A percentile compares a stretch with the other conserved stretches of the same genome.
Evolutionary conservation across 2,113 vertebrate genomes (phyloP).

Genomic region (Engystomops pustulosus): DNA sequence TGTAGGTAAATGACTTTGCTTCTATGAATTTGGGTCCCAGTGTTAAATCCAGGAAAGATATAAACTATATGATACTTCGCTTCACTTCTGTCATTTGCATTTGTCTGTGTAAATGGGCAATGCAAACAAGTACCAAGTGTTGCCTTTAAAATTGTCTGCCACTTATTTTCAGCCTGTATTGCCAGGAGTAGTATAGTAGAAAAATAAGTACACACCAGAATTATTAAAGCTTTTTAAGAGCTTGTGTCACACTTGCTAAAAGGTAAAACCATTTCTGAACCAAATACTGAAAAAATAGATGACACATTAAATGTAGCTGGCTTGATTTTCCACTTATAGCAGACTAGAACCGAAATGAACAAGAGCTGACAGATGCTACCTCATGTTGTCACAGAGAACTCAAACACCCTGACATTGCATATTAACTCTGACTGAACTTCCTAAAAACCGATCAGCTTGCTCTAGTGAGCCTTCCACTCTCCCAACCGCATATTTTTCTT

Average conservation of each 20-base stretch:
- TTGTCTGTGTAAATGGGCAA: too few species aligned
- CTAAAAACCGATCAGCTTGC: neutral
- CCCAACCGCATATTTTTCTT: neutral
- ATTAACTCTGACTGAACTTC: slow-evolving; percentile 55
- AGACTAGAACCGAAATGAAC: slow-evolving; percentile 59
- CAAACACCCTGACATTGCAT: slow-evolving; percentile 52
- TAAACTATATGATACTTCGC: too few species aligned
- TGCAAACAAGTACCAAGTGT: too few species aligned
- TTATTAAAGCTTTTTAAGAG: neutral
- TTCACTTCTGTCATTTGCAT: too few species aligned
- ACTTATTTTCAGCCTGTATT: too few species aligned
- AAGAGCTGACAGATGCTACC: slow-evolving; percentile 60
- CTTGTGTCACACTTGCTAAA: neutral
- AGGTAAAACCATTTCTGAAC: slow-evolving; percentile 17
- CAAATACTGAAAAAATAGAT: neutral
- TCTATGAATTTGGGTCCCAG: too few species aligned
- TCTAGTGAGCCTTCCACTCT: neutral
- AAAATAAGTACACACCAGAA: neutral
- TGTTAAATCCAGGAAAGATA: too few species aligned
- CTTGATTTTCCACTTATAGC: slow-evolving; percentile 30
- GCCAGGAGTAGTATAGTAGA: neutral
- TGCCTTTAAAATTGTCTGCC: too few species aligned
- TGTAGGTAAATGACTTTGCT: too few species aligned
- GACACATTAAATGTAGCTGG: neutral
- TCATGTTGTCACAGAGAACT: slow-evolving; percentile 55